Conservation (phyloP, 2,888 invertebrate species). For the Limenitis arthemis region DNA sequence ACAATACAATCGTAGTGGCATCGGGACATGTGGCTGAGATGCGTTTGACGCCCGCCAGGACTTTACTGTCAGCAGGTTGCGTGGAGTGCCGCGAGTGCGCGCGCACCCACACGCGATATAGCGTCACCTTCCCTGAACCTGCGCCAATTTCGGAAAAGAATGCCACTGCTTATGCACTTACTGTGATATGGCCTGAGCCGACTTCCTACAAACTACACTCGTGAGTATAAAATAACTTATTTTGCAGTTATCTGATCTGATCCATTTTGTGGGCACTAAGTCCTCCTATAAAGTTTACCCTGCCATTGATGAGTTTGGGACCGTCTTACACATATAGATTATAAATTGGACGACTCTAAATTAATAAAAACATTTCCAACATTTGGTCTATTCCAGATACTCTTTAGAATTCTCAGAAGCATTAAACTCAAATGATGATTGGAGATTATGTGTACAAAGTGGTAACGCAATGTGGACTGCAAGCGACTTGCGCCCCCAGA, state of each 20-base stretch:
- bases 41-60: conserved; percentile 76
- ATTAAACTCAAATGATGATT: conserved; percentile 44
- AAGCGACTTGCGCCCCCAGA: conserved; percentile 76
- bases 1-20: conserved; percentile 57
- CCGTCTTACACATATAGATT: neutral
- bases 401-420: conserved; percentile 65
- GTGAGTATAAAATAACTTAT: conserved; percentile 32
- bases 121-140: conserved; percentile 83
- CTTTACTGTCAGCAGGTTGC: conserved; percentile 70
- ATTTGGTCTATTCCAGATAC: conserved; percentile 33
- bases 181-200: conserved; percentile 78
- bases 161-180: conserved; percentile 65
- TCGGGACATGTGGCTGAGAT: conserved; percentile 54
- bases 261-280: no score
- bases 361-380: neutral
- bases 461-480: conserved; percentile 46
- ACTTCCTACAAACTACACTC: conserved; percentile 38
- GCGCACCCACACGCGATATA: conserved; percentile 80
- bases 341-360: neutral
- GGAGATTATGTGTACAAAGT: conserved; percentile 36
- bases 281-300: neutral
- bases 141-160: conserved; percentile 69
- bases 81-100: conserved; percentile 79
- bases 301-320: neutral
- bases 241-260: no score